A percentile compares a stretch with the other conserved stretches of the same genome.
Conservation (phyloP, 2,113 vertebrate species). For the Oncorhynchus keta region DNA sequence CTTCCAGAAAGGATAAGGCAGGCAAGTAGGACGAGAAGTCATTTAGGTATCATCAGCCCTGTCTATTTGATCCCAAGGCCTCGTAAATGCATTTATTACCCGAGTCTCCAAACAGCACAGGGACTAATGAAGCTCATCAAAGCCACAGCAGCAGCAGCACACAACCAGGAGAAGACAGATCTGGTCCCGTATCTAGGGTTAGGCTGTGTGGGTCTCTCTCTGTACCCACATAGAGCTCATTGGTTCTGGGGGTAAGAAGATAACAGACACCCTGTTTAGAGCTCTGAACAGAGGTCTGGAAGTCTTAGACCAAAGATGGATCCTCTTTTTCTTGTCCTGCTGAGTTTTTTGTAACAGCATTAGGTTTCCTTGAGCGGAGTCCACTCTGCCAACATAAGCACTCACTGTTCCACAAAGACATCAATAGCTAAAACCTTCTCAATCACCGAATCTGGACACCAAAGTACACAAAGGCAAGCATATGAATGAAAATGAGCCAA, state of each 20-base stretch:
- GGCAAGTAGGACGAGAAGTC: slow-evolving; percentile 20
- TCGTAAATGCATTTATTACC: slow-evolving; percentile 35
- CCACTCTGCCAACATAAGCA: too few relatives aligned
- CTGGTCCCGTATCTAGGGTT: not conserved
- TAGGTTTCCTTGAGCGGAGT: not conserved
- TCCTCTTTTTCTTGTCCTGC: not conserved
- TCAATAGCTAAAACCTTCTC: not conserved
- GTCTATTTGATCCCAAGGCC: slow-evolving; percentile 35
- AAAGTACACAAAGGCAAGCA: not conserved
- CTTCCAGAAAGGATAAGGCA: slow-evolving; percentile 12
- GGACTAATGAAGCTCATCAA: slow-evolving; percentile 19
- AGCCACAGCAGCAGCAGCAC: slow-evolving; percentile 9
- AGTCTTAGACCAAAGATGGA: not conserved
- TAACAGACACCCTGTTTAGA: too few relatives aligned
- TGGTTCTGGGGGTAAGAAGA: not conserved
- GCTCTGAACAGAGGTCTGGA: not conserved
- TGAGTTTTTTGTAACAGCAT: not conserved
- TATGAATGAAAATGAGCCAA: not conserved
- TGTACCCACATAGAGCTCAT: not conserved
- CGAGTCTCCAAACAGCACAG: slow-evolving; percentile 18
- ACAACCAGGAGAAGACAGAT: slow-evolving; percentile 20
- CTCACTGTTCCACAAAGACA: not conserved
- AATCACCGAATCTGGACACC: not conserved
- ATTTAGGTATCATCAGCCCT: slow-evolving; percentile 37
- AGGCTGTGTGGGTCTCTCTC: not conserved